Percentiles rank a stretch among this genome's conserved stretches.
These are phyloP conservation scores for Galeopterus variegatus DNA, from an alignment of 2,113 vertebrate genomes.

Conservation along the genomic window DNA sequence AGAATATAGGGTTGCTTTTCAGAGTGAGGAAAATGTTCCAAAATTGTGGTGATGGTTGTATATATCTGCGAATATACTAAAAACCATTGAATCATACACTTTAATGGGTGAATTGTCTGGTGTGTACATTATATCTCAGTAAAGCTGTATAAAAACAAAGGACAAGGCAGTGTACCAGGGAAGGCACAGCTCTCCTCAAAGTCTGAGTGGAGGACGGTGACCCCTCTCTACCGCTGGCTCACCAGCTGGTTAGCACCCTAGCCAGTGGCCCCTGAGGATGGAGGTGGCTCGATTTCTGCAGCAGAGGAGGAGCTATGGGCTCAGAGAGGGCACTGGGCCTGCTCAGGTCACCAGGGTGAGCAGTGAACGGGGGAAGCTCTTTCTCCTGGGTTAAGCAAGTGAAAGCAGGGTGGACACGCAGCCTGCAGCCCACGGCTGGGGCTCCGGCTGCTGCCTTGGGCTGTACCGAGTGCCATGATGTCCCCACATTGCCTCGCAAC, in stretches of 20 bases:
- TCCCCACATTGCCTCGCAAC: conserved; percentile 29
- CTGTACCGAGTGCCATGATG: not conserved
- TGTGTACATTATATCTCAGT: not conserved
- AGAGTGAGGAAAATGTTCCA: not conserved
- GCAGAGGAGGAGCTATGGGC: not conserved
- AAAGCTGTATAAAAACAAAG: not conserved
- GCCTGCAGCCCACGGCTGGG: not conserved
- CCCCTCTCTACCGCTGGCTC: not conserved
- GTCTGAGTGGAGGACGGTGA: not conserved
- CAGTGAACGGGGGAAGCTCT: not conserved
- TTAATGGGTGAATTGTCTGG: not conserved
- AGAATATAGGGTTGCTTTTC: not conserved
- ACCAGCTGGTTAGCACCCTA: rapidly evolving
- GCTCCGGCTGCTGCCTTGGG: not conserved
- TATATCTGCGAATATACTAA: not conserved
- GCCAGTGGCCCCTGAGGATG: not conserved
- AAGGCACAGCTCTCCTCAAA: not conserved
- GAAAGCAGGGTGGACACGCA: not conserved
- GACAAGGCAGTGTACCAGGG: not conserved
- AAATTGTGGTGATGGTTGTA: not conserved
- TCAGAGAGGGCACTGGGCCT: not conserved
- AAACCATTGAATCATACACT: not conserved
- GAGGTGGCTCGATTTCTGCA: not conserved
- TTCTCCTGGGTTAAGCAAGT: not conserved
- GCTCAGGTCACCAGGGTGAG: not conserved